These are phyloP conservation scores for Luscinia luscinia DNA, from an alignment of 2,797 vertebrate genomes.

Conservation along the genomic window DNA sequence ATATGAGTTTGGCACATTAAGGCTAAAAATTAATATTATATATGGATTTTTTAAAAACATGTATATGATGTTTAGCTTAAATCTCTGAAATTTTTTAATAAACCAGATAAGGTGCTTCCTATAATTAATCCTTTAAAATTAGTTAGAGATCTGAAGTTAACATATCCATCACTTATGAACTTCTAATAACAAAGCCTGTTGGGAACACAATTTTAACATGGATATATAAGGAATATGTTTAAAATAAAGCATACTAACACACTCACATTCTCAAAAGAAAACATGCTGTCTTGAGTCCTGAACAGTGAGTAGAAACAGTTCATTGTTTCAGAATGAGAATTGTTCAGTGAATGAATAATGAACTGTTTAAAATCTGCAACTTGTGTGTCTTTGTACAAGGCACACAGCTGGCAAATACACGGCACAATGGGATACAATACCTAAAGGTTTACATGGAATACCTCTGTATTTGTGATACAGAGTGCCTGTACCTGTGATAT, in stretches of 20 bases:
- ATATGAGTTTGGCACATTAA: not conserved
- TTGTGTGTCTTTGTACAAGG: not conserved
- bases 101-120: not conserved
- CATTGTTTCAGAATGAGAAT: not conserved
- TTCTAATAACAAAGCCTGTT: not conserved
- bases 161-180: not conserved
- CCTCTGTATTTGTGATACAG: not conserved
- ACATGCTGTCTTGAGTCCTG: not conserved
- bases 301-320: not conserved
- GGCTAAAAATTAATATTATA: not conserved
- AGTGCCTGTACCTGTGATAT: not conserved
- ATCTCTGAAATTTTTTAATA: not conserved
- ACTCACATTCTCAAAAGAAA: not conserved
- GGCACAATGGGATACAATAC: not conserved
- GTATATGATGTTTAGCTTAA: not conserved
- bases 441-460: not conserved
- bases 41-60: not conserved
- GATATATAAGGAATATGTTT: not conserved
- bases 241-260: not conserved
- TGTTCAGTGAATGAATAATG: not conserved
- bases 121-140: not conserved
- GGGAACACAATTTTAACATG: not conserved
- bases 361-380: not conserved
- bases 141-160: not conserved
- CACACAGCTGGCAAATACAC: not conserved